A percentile compares a stretch with the other conserved stretches of the same genome.
Conservation (phyloP, 2,888 invertebrate genomes). For the Melanargia galathea region DNA sequence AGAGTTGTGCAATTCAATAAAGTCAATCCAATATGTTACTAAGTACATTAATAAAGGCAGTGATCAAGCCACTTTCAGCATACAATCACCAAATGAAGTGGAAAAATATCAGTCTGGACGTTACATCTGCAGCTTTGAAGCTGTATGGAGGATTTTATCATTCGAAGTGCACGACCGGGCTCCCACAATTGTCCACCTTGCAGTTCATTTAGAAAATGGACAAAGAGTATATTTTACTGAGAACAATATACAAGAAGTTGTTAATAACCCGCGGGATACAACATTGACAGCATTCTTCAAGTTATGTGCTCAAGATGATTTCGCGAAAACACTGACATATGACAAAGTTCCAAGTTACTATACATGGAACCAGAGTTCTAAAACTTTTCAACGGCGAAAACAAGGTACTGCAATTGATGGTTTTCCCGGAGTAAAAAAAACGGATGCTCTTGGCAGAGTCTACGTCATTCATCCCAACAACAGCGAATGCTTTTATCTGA, state of each 20-base stretch:
- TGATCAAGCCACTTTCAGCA: slow-evolving; percentile 38
- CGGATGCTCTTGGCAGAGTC: too few relatives aligned
- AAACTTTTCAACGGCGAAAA: too few relatives aligned
- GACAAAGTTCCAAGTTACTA: too few relatives aligned
- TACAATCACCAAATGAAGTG: slow-evolving; percentile 41
- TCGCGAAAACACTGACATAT: slow-evolving; percentile 40
- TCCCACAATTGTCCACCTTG: slow-evolving; percentile 31
- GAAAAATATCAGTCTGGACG: slow-evolving; percentile 38
- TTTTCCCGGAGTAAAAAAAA: too few relatives aligned
- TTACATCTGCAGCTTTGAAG: slow-evolving; percentile 34
- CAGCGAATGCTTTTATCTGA: too few relatives aligned
- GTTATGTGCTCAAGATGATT: neutral
- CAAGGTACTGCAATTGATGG: too few relatives aligned
- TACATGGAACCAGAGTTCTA: too few relatives aligned
- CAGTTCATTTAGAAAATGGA: slow-evolving; percentile 11
- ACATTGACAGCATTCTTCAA: slow-evolving; percentile 7
- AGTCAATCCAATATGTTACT: slow-evolving; percentile 37
- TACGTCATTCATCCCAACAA: too few relatives aligned
- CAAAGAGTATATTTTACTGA: slow-evolving; percentile 8
- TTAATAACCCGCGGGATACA: neutral
- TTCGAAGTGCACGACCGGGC: slow-evolving; percentile 36
- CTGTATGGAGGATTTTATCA: slow-evolving; percentile 39
- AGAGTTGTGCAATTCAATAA: slow-evolving; percentile 41
- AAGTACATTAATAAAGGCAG: slow-evolving; percentile 43
- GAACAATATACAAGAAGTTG: slow-evolving; percentile 14